Evolutionary conservation across 2,888 invertebrate genomes (phyloP).

Genomic region (Nomada fucata): DNA sequence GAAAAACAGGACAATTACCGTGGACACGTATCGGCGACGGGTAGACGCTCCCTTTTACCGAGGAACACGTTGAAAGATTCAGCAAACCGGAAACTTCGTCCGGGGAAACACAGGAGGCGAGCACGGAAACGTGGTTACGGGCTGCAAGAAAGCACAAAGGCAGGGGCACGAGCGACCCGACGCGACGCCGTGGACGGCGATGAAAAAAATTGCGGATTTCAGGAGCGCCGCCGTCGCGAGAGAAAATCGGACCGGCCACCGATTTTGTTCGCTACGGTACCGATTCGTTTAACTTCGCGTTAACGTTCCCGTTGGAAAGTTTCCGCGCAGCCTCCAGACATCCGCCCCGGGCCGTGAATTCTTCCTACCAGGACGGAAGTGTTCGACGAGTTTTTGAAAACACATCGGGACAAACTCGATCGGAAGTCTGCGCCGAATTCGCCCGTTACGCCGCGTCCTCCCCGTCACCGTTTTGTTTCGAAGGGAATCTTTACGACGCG

Average conservation of each 20-base stretch:
- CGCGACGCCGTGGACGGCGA: neutral
- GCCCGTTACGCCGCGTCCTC: neutral
- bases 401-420: neutral
- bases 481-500: neutral
- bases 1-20: conserved; percentile 38
- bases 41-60: neutral
- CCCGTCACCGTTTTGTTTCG: neutral
- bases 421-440: neutral
- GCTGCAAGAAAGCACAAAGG: conserved; percentile 34
- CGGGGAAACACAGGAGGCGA: conserved; percentile 6
- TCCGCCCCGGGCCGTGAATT: neutral
- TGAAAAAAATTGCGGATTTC: conserved; percentile 41
- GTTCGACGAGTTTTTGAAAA: neutral
- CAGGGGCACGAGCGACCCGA: neutral
- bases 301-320: conserved; percentile 24
- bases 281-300: conserved; percentile 51
- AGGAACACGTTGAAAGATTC: conserved; percentile 41
- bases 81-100: conserved; percentile 39
- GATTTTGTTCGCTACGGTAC: conserved; percentile 42
- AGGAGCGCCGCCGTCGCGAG: conserved; percentile 8
- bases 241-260: conserved; percentile 27
- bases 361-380: neutral
- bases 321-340: neutral
- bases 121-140: conserved; percentile 36
- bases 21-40: conserved; percentile 19